phyloP scores from a whole-genome alignment of 2,888 invertebrate genomes.

The Gari tellinella region DNA sequence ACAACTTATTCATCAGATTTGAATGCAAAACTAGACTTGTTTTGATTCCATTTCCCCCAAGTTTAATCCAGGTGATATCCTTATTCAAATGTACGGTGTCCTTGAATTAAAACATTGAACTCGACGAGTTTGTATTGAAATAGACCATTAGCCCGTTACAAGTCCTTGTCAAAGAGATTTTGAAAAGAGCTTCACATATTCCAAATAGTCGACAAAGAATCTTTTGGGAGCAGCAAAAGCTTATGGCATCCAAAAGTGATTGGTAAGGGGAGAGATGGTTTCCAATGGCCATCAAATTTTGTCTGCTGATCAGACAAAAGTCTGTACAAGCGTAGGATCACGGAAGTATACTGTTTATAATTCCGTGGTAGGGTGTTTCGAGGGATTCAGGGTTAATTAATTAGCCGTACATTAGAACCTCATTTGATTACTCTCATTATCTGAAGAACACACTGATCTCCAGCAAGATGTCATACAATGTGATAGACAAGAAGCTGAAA shows the following conservation, averaged over 20 bases:
- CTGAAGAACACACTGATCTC: slow-evolving; percentile 3
- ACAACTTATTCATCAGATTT: no score
- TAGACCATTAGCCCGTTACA: no score
- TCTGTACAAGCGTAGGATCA: slow-evolving; percentile 27
- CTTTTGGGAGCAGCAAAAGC: slow-evolving; percentile 5
- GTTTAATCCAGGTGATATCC: no score
- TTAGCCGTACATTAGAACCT: slow-evolving; percentile 1
- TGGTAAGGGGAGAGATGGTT: slow-evolving; percentile 34
- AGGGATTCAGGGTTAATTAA: slow-evolving; percentile 17
- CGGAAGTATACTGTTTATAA: no score
- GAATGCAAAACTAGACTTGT: no score
- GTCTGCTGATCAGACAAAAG: slow-evolving; percentile 21
- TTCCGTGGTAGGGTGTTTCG: no score
- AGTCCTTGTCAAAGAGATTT: no score
- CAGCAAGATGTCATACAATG: slow-evolving; percentile 7
- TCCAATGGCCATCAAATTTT: slow-evolving; percentile 38
- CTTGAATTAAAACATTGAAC: no score
- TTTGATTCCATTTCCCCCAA: no score
- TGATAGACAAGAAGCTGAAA: slow-evolving; percentile 4
- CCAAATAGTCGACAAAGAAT: not conserved
- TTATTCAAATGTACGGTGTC: no score
- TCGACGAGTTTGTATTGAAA: no score
- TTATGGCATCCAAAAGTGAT: not conserved
- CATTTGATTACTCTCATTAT: slow-evolving; percentile 23
- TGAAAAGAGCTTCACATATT: no score